Base-by-base conservation (phyloP, 2,888 invertebrate species). In the Crematogaster levior region DNA sequence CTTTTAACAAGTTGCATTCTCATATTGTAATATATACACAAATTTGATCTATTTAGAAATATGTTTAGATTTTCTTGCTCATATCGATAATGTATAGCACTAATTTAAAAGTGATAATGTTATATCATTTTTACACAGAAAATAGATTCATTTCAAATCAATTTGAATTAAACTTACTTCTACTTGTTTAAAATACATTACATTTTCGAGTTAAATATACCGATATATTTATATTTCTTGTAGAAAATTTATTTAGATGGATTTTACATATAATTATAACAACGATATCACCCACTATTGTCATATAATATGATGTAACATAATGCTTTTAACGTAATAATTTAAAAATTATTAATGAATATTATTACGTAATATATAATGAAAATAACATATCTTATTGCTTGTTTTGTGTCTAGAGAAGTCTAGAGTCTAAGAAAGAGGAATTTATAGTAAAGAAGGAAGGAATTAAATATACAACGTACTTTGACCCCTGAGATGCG, bases 401-500 rank as follows among this genome's bases (percentile, higher is more conserved):
- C 30, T n/a, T 70, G 34, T 56, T 51, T 21, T 34, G 43, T 46
- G 46, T 43, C 61, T 51, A 75, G n/a, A 63, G 18, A 70, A 68
- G 24, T 58, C 7, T 70, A 60, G 56, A 73, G 53, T 77, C 58
- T 18, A n/a, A 24, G 2, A 72, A 53, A 1, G 7, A 3, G 18
- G 4, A 7, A 24, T 75, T 34, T 75, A 60, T 61, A 81, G 77
- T 30, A 56, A 53, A 73, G 53, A 63, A 84, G 24, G 56, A 53
- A 70, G 43, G 66, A 84, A 84, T 70, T 43, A 60, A 65, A 65
- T 53, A 43, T 77, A 66, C 75, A 82, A 83, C 77, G 85, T 87
- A 30, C 89, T 89, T 89, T 89, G 87, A 89, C 87, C 89, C 87
- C 87, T 66, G 79, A 70, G 79, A 63, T 48, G 51, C 83, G 86